Percentiles rank a stretch among this genome's conserved stretches.
Conservation (phyloP, 2,888 invertebrate genomes). For the Hypomecis punctinalis region DNA sequence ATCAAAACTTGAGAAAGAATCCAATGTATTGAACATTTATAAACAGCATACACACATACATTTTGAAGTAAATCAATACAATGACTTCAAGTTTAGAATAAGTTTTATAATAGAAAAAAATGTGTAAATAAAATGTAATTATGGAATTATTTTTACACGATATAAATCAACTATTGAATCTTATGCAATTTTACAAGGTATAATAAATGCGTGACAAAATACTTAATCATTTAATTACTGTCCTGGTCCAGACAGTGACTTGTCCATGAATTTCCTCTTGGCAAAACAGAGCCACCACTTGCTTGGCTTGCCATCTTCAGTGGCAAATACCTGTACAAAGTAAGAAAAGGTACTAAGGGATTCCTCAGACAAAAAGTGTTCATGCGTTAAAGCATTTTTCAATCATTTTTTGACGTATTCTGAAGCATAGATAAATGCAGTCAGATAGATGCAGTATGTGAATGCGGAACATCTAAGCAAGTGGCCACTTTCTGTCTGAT, state of each 20-base stretch:
- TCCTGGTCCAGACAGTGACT: constrained; percentile 96
- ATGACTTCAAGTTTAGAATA: not conserved
- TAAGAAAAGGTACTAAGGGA: not conserved
- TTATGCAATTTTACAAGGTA: constrained; percentile 2
- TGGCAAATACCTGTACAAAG: constrained; percentile 87
- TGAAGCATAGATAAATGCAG: no score
- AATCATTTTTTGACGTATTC: no score
- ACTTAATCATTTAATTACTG: constrained; percentile 79
- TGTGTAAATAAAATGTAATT: constrained; percentile 4
- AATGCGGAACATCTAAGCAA: no score
- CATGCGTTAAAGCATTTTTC: no score
- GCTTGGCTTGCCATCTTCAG: constrained; percentile 96
- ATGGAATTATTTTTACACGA: constrained; percentile 12
- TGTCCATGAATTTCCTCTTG: constrained; percentile 99
- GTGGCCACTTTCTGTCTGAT: no score
- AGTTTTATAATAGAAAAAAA: constrained; percentile 13
- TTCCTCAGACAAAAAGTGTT: no score
- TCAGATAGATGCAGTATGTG: no score
- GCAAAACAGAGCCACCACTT: constrained; percentile 99
- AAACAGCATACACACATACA: no score
- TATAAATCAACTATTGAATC: not conserved
- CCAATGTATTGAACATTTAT: no score
- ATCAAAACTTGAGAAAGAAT: no score
- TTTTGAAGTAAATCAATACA: not conserved
- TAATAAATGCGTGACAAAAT: constrained; percentile 19